Conservation (phyloP, 2,888 invertebrate genomes). For the Heliconius ismenius region DNA sequence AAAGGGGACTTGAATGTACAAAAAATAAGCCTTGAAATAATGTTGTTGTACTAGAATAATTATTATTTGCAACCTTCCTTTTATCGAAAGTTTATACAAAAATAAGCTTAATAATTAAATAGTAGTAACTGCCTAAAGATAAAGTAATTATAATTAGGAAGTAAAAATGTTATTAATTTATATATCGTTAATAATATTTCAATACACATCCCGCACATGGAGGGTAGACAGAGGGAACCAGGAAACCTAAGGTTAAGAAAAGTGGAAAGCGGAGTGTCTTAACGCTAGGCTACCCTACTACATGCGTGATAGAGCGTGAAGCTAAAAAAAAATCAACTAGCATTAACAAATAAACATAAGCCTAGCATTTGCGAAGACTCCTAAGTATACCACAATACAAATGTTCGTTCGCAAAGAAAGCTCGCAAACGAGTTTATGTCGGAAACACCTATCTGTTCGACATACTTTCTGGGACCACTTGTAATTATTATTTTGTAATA, state of each 20-base stretch:
- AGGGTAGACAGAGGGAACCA: neutral
- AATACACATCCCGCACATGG: neutral
- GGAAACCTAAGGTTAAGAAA: neutral
- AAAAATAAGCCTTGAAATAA: neutral
- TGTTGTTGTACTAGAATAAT: neutral
- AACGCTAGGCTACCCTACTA: neutral
- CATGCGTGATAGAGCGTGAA: neutral
- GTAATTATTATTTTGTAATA: slow-evolving; percentile 18
- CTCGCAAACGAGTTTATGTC: slow-evolving; percentile 1
- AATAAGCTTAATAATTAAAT: neutral
- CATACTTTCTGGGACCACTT: slow-evolving; percentile 8
- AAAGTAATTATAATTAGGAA: neutral
- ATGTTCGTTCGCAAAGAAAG: neutral
- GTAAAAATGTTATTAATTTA: neutral
- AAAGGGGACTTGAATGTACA: neutral
- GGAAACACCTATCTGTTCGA: slow-evolving; percentile 10
- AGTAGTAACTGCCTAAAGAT: neutral
- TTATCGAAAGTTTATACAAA: neutral
- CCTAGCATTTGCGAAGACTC: slow-evolving; percentile 2
- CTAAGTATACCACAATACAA: slow-evolving; percentile 6
- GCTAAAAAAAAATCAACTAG: neutral
- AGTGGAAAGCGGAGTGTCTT: neutral
- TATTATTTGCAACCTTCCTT: neutral
- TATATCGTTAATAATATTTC: neutral
- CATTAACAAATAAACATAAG: neutral